These are phyloP conservation scores for Anarsia innoxiella DNA, from an alignment of 2,888 invertebrate genomes.

Conservation along the genomic window DNA sequence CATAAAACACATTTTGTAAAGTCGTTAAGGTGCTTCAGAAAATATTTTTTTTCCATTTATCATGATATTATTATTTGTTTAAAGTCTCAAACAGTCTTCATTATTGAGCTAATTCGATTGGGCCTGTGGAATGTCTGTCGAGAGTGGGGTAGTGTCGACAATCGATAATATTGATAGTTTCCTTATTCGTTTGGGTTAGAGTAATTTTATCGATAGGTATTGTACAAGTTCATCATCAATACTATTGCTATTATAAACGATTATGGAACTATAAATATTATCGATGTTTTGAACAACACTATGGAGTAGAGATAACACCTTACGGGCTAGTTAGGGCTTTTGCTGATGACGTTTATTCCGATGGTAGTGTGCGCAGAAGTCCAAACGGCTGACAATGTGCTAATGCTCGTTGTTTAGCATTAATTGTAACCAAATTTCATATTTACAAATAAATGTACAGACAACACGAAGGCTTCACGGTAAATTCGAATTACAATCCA, in stretches of 20 bases:
- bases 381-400: conserved; percentile 54
- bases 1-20: conserved; percentile 66
- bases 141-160: conserved; percentile 27
- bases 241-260: too few species aligned
- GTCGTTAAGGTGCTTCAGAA: conserved; percentile 68
- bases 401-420: conserved; percentile 64
- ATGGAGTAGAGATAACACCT: conserved; percentile 34
- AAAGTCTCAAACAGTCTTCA: conserved; percentile 69
- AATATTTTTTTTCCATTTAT: conserved; percentile 62
- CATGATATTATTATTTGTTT: conserved; percentile 53
- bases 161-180: too few species aligned
- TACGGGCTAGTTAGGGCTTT: conserved; percentile 18
- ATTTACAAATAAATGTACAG: conserved; percentile 66
- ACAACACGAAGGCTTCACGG: conserved; percentile 55
- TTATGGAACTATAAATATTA: too few species aligned
- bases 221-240: too few species aligned
- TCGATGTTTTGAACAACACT: too few species aligned
- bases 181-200: too few species aligned
- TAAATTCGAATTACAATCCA: conserved; percentile 48
- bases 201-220: too few species aligned
- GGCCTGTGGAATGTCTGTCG: conserved; percentile 65
- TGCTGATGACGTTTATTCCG: conserved; percentile 20
- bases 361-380: conserved; percentile 63
- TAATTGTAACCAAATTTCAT: conserved; percentile 61
- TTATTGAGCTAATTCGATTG: conserved; percentile 67